These are phyloP conservation scores for Incurvaria masculella DNA, from an alignment of 2,888 invertebrate genomes.

Conservation along the genomic window DNA sequence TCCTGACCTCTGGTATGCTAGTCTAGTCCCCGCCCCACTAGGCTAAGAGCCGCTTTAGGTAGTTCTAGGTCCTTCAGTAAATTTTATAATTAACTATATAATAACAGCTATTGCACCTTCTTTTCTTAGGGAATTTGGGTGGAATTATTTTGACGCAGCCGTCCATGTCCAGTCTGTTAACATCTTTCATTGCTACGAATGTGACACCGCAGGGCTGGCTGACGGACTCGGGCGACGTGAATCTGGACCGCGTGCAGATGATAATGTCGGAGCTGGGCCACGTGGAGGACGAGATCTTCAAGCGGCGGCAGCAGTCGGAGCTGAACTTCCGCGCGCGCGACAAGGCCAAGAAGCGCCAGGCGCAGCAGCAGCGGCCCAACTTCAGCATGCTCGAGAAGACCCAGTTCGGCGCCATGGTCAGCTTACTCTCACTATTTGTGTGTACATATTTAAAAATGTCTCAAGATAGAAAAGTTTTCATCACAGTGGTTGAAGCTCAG, in stretches of 20 bases:
- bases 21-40: too few relatives aligned
- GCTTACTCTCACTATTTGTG: too few relatives aligned
- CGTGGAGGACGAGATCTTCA: constrained; percentile 97
- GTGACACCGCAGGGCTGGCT: constrained; percentile 72
- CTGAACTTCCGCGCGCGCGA: constrained; percentile 75
- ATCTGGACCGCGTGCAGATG: constrained; percentile 89
- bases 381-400: constrained; percentile 67
- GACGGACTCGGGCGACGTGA: constrained; percentile 92
- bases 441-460: too few relatives aligned
- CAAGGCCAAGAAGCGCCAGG: constrained; percentile 62
- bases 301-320: constrained; percentile 84
- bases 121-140: background rate
- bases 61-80: too few relatives aligned
- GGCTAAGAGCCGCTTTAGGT: too few relatives aligned
- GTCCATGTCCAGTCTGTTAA: constrained; percentile 3
- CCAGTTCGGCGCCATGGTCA: constrained; percentile 76
- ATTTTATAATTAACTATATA: too few relatives aligned
- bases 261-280: constrained; percentile 93
- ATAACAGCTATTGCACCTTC: background rate
- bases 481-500: too few relatives aligned
- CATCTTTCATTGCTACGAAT: constrained; percentile 5
- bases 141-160: constrained; percentile 1
- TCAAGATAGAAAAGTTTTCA: too few relatives aligned
- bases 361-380: constrained; percentile 60
- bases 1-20: too few relatives aligned